Conservation (phyloP, 2,113 vertebrate genomes). For the Semicossyphus pulcher region DNA sequence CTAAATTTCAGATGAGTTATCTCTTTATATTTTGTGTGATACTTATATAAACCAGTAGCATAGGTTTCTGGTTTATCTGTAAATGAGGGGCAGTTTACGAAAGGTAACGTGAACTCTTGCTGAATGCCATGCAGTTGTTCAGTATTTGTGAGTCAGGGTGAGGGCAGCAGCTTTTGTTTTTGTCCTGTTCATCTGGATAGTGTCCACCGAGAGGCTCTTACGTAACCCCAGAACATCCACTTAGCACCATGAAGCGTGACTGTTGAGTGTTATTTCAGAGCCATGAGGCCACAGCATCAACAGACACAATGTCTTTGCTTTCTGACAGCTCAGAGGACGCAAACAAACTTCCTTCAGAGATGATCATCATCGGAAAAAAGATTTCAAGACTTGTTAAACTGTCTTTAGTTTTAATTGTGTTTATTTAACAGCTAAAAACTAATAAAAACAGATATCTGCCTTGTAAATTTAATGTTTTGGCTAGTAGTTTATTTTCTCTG, state of each 20-base stretch:
- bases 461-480: background rate
- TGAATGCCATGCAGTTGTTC: conserved; percentile 35
- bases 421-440: background rate
- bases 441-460: background rate
- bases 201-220: conserved; percentile 70
- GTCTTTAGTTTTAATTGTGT: background rate
- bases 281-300: conserved; percentile 8
- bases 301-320: background rate
- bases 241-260: conserved; percentile 65
- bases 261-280: conserved; percentile 54
- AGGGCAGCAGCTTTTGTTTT: conserved; percentile 73
- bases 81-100: background rate
- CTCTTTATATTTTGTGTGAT: background rate
- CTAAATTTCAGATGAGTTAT: background rate
- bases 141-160: conserved; percentile 54
- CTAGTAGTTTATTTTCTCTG: background rate
- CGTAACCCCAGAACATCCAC: conserved; percentile 74
- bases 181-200: conserved; percentile 73
- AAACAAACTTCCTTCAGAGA: background rate
- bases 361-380: background rate
- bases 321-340: conserved; percentile 11
- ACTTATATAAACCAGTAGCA: background rate
- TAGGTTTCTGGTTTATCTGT: background rate
- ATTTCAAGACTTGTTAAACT: background rate
- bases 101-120: conserved; percentile 16